phyloP scores from a whole-genome alignment of 1,140 invertebrate species.

The Cardiocondyla obscurior region DNA sequence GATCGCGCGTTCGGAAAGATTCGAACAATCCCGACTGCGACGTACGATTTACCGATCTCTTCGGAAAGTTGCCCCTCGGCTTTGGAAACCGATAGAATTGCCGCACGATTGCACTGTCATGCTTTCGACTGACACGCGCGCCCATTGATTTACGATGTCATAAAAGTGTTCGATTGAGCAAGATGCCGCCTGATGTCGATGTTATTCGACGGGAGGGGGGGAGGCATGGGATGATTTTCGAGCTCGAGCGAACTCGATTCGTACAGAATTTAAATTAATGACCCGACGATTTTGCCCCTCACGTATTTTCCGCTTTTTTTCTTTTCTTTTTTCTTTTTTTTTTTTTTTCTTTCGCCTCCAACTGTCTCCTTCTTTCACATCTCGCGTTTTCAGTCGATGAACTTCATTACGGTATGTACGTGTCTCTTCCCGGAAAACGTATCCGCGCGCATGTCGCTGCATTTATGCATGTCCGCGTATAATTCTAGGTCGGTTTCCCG shows the following conservation, averaged over 20 bases:
- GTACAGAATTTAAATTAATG: constrained; percentile 77
- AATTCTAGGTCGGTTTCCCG: constrained; percentile 23
- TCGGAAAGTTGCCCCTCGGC: not conserved
- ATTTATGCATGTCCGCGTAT: constrained; percentile 47
- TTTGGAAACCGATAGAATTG: constrained; percentile 15
- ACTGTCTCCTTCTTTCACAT: constrained; percentile 34
- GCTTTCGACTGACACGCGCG: constrained; percentile 8
- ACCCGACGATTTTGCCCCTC: constrained; percentile 45
- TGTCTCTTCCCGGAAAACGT: constrained; percentile 60
- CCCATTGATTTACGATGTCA: constrained; percentile 36
- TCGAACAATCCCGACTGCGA: not conserved
- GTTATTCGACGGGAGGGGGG: constrained; percentile 69
- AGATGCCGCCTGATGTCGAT: constrained; percentile 46
- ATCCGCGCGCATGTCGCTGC: constrained; percentile 35
- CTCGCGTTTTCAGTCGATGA: constrained; percentile 34
- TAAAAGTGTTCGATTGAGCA: constrained; percentile 57
- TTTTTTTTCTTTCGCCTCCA: not conserved
- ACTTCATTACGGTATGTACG: constrained; percentile 56
- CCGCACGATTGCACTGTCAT: constrained; percentile 16
- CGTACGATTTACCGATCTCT: constrained; percentile 1
- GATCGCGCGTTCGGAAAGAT: not conserved
- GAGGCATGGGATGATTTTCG: constrained; percentile 66
- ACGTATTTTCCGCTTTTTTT: constrained; percentile 26
- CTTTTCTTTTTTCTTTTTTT: no score
- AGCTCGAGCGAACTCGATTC: constrained; percentile 71